These are phyloP conservation scores for Ophiothrix spiculata DNA, from an alignment of 35 echinoderm and acorn worm genomes.

Conservation along the genomic window DNA sequence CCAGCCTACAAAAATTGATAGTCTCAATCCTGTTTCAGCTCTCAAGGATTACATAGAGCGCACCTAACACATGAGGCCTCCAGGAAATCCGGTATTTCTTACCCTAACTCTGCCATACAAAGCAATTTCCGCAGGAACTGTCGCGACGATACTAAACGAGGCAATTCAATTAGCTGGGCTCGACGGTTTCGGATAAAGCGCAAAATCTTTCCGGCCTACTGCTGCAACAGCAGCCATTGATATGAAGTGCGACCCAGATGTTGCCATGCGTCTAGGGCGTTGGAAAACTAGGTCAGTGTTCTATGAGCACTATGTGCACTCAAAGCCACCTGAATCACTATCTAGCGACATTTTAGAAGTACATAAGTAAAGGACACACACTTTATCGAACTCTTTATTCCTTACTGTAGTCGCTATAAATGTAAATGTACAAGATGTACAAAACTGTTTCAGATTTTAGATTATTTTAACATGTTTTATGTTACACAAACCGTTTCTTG, in stretches of 20 bases:
- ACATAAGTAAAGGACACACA: no score
- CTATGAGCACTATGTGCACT: no score
- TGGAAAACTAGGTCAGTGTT: conserved; percentile 45
- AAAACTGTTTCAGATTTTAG: no score
- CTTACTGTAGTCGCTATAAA: no score
- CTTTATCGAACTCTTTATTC: no score
- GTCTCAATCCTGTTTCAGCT: neutral
- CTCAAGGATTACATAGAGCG: neutral
- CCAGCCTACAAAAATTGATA: neutral
- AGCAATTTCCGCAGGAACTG: neutral
- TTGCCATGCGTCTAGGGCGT: conserved; percentile 12
- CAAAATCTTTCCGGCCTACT: conserved; percentile 26
- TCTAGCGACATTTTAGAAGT: no score
- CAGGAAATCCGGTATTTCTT: conserved; percentile 19
- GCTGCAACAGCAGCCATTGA: conserved; percentile 15
- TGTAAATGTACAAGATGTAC: no score
- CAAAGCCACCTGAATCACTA: no score
- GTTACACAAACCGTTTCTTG: no score
- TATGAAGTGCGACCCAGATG: conserved; percentile 18
- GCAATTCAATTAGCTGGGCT: conserved; percentile 20
- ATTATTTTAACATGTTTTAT: no score
- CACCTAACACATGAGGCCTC: neutral
- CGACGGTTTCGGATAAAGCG: neutral
- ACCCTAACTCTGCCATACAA: neutral
- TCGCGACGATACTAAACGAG: conserved; percentile 10